Percentiles rank a stretch among this genome's conserved stretches.
Conservation (phyloP, 2,888 invertebrate species). For the Xanthorhoe designata region DNA sequence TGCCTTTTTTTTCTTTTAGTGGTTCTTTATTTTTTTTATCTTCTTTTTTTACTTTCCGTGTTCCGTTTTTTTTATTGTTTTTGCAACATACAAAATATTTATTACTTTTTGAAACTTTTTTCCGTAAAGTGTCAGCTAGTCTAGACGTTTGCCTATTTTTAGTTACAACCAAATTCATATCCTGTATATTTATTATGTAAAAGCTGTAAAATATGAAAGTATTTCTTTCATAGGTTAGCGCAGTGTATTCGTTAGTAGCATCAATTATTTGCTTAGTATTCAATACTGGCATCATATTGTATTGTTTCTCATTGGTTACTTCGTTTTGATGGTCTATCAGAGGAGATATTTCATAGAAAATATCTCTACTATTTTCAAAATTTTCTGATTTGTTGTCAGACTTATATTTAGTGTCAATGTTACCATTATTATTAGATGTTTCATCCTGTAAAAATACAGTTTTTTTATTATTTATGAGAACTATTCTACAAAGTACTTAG, state of each 20-base stretch:
- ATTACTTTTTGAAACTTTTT: conserved; percentile 19
- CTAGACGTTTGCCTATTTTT: conserved; percentile 17
- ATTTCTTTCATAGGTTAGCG: not conserved
- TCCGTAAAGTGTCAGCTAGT: conserved; percentile 24
- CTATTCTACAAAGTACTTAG: not conserved
- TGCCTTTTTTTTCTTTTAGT: conserved; percentile 3
- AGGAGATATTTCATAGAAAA: conserved; percentile 15
- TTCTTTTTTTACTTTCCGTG: conserved; percentile 3
- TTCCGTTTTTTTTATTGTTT: conserved; percentile 1
- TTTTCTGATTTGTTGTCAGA: conserved; percentile 19
- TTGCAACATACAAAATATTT: conserved; percentile 8
- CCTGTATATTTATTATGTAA: conserved; percentile 20
- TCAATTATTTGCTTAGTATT: conserved; percentile 1
- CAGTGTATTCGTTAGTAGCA: not conserved
- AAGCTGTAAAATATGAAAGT: conserved; percentile 13
- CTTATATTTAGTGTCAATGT: conserved; percentile 4
- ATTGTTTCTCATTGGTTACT: not conserved
- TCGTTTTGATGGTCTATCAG: conserved; percentile 6
- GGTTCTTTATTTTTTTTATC: conserved; percentile 4
- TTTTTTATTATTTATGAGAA: not conserved
- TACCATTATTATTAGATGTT: not conserved
- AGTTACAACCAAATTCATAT: conserved; percentile 11
- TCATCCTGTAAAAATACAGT: conserved; percentile 11
- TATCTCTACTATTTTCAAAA: conserved; percentile 8
- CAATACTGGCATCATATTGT: not conserved